Evolutionary conservation across 2,888 invertebrate genomes (phyloP).

Genomic region (Heliconius ethilla): DNA sequence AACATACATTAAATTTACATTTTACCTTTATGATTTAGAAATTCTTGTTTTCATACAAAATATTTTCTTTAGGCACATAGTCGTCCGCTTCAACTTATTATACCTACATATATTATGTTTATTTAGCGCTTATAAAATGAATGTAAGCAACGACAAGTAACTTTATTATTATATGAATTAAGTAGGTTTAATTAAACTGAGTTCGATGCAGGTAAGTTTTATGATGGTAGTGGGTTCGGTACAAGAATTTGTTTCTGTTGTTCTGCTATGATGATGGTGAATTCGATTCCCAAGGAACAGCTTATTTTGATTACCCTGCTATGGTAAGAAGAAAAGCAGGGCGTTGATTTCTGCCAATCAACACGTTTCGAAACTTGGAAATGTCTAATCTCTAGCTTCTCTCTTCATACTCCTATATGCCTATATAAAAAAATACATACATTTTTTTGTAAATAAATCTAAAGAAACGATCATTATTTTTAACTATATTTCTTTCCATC

Average conservation of each 20-base stretch:
- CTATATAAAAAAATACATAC: too few relatives aligned
- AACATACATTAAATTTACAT: slow-evolving; percentile 1
- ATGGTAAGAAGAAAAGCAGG: too few relatives aligned
- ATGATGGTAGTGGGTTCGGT: not conserved
- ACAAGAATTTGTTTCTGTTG: not conserved
- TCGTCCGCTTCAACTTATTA: not conserved
- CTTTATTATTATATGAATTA: not conserved
- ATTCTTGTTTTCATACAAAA: slow-evolving; percentile 3
- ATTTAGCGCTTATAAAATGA: slow-evolving; percentile 16
- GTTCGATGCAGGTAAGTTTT: not conserved
- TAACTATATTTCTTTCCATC: not conserved
- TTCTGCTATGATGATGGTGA: too few relatives aligned
- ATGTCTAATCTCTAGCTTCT: too few relatives aligned
- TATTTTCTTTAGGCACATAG: slow-evolving; percentile 12
- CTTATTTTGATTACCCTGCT: too few relatives aligned
- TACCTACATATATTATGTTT: not conserved
- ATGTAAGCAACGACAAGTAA: slow-evolving; percentile 1
- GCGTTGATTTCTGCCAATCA: too few relatives aligned
- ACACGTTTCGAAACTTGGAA: too few relatives aligned
- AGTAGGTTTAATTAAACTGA: slow-evolving; percentile 2
- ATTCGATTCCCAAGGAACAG: too few relatives aligned
- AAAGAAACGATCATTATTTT: not conserved
- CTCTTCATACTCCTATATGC: too few relatives aligned
- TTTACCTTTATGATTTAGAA: not conserved
- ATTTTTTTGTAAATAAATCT: not conserved